Base-by-base conservation (phyloP, 1,140 invertebrate genomes). In the Caenorhabditis latens region DNA sequence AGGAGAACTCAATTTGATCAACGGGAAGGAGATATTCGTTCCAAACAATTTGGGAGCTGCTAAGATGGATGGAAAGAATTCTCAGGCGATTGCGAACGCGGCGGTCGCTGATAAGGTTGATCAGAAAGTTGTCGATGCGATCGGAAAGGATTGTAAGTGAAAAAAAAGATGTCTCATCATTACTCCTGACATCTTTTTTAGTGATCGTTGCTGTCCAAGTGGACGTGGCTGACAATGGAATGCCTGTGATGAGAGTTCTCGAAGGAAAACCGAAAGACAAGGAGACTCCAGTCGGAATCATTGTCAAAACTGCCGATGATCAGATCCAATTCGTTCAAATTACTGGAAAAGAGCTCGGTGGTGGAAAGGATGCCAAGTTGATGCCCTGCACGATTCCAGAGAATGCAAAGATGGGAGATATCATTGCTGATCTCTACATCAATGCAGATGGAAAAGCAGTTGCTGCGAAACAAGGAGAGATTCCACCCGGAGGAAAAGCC, bases 281-380 rank as follows among this genome's bases (percentile, higher is more conserved):
- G 43, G 67, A 75, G 43, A 75, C 67, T 16, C 67, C 67, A 43
- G 67, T 79, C 13, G 71, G 71, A 24, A 79, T 79, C n/a, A 32
- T 79, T 50, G 46, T 79, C 4, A 79, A 79, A n/a, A 24, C 40
- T 21, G n/a, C 21, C 14, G 71, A 79, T 14, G 46, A 79, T 5
- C 19, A 79, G 53, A n/a, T 79, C 13, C 71, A 79, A 24, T 79
- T 79, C 24, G 71, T 79, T 42, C 71, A 79, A 79, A 79, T 79
- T 13, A 46, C 46, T 32, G 71, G 71, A 50, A 79, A 40, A 79
- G 71, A 79, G n/a, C 71, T 79, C 9, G 46, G 71, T 32, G 71
- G 71, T 13, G 71, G 71, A 79, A 79, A 79, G n/a, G 46, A 79
- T n/a, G 71, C 71, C 6, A 79, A 79, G n/a, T 53, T 79, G 71